phyloP scores from a whole-genome alignment of 2,797 vertebrate genomes.

The Neostethus bicornis region DNA sequence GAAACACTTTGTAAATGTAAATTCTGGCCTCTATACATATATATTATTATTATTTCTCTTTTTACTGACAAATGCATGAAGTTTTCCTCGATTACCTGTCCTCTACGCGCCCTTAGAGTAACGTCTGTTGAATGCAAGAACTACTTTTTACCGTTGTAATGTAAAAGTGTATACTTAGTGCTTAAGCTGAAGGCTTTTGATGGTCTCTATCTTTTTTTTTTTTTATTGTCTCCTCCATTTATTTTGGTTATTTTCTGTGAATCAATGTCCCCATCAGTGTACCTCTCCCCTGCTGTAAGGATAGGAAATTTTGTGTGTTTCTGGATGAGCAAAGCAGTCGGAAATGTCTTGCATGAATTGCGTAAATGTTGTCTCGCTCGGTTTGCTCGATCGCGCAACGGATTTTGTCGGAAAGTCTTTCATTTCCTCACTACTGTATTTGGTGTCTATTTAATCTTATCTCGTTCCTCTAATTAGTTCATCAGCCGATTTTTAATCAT shows the following conservation, averaged over 20 bases:
- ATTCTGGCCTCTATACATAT: slow-evolving; percentile 53
- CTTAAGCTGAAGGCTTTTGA: slow-evolving; percentile 80
- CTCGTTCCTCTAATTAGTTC: slow-evolving; percentile 18
- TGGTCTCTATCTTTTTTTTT: no score
- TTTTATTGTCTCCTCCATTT: slow-evolving; percentile 66
- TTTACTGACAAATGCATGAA: slow-evolving; percentile 82
- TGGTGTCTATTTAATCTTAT: slow-evolving; percentile 49
- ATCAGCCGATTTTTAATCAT: slow-evolving; percentile 36
- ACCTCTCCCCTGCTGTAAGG: slow-evolving; percentile 46
- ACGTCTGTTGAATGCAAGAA: slow-evolving; percentile 84
- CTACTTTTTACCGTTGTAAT: slow-evolving; percentile 87
- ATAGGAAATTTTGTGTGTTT: slow-evolving; percentile 66
- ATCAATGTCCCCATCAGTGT: slow-evolving; percentile 68
- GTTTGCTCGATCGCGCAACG: slow-evolving; percentile 65
- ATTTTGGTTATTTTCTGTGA: slow-evolving; percentile 58
- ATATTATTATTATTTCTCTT: slow-evolving; percentile 47
- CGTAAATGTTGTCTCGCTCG: slow-evolving; percentile 68
- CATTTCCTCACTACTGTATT: slow-evolving; percentile 48
- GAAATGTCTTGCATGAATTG: slow-evolving; percentile 81
- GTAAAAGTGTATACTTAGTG: slow-evolving; percentile 84
- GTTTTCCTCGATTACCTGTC: slow-evolving; percentile 46
- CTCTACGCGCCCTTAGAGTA: slow-evolving; percentile 72
- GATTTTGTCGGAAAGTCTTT: slow-evolving; percentile 63
- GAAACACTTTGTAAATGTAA: slow-evolving; percentile 84
- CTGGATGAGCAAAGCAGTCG: slow-evolving; percentile 67